These are phyloP conservation scores for Agriopis aurantiaria DNA, from an alignment of 2,888 invertebrate species.

Conservation along the genomic window DNA sequence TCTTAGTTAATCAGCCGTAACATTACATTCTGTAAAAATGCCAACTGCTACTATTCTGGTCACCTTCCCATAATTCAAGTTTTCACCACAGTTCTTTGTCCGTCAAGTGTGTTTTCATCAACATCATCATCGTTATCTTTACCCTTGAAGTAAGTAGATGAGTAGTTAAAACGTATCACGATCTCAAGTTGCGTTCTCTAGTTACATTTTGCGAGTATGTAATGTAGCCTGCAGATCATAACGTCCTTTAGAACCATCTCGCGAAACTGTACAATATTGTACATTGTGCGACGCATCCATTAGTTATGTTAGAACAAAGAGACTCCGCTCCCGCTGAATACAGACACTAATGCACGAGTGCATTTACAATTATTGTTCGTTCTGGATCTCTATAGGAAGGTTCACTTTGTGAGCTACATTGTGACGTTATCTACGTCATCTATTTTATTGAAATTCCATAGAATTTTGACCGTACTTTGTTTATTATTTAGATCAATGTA, in stretches of 20 bases:
- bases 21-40: no score
- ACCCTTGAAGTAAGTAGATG: no score
- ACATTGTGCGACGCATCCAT: constrained; percentile 39
- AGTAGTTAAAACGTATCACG: no score
- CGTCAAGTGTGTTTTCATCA: no score
- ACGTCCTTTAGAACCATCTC: neutral
- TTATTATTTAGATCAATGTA: no score
- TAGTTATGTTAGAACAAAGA: constrained; percentile 45
- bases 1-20: no score
- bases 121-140: no score
- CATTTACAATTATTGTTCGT: neutral
- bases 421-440: neutral
- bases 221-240: neutral
- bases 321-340: constrained; percentile 12
- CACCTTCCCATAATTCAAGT: no score
- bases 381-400: neutral
- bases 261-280: neutral
- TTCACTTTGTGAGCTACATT: neutral
- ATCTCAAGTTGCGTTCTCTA: neutral
- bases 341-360: neutral
- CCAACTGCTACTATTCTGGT: no score
- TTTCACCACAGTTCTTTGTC: no score
- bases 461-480: neutral
- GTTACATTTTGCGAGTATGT: neutral
- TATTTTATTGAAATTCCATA: neutral